Conservation (phyloP, 1,140 invertebrate species). For the Eurosta solidaginis region DNA sequence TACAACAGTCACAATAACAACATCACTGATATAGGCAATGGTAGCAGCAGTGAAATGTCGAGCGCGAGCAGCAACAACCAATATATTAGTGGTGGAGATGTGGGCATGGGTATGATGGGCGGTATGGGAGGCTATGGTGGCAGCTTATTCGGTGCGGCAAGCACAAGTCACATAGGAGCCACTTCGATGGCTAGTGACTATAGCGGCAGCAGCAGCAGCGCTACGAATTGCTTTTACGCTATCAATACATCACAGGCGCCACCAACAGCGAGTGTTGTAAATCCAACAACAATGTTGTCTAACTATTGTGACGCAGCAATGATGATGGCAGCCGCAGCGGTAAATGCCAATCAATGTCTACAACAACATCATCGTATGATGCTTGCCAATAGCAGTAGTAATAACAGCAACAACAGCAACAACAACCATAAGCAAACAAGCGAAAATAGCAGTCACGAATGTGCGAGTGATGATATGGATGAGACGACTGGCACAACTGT, state of each 20-base stretch:
- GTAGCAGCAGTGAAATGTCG: background rate
- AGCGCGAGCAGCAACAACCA: background rate
- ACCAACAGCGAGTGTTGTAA: conserved; percentile 40
- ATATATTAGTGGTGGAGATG: background rate
- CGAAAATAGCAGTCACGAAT: conserved; percentile 36
- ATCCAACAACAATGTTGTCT: conserved; percentile 55
- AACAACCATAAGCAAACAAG: conserved; percentile 31
- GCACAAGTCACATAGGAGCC: background rate
- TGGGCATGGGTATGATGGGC: background rate
- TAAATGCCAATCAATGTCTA: conserved; percentile 59
- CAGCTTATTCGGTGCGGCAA: background rate
- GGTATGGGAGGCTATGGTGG: background rate
- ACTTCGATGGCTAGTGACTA: conserved; percentile 9
- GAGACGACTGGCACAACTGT: background rate
- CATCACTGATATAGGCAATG: conserved; percentile 21
- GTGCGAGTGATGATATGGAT: conserved; percentile 34
- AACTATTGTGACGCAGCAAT: conserved; percentile 58
- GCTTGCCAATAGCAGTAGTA: conserved; percentile 37
- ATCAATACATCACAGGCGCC: conserved; percentile 33
- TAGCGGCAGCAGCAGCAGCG: conserved; percentile 35
- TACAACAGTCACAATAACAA: conserved; percentile 7
- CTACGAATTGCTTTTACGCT: conserved; percentile 32
- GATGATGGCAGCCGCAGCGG: conserved; percentile 58
- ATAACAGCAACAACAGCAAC: background rate
- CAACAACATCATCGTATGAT: conserved; percentile 54